Evolutionary conservation across 2,797 vertebrate genomes (phyloP).

Genomic region (Aplochiton taeniatus): DNA sequence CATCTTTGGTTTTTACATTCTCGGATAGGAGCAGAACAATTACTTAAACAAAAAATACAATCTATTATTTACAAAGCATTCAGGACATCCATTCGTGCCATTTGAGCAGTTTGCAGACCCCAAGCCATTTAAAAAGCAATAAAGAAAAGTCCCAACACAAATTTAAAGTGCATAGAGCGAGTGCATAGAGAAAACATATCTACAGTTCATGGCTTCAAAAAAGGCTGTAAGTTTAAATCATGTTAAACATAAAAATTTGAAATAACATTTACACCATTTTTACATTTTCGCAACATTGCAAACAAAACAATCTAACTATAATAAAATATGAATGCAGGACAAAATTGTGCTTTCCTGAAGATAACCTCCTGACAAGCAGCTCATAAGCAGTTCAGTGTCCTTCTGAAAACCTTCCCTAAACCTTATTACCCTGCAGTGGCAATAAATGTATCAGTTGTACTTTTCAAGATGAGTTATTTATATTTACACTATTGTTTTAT

Average conservation of each 20-base stretch:
- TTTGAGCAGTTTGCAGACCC: conserved; percentile 42
- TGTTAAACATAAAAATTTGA: too few relatives aligned
- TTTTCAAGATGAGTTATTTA: background rate
- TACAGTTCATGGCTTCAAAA: conserved; percentile 11
- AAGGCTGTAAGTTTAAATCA: too few relatives aligned
- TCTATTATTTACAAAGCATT: conserved; percentile 67
- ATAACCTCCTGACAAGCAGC: conserved; percentile 1
- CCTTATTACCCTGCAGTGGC: too few relatives aligned
- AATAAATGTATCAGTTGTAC: too few relatives aligned
- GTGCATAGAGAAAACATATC: conserved; percentile 60
- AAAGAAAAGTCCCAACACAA: conserved; percentile 16
- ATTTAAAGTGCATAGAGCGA: conserved; percentile 75
- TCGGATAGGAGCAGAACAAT: conserved; percentile 38
- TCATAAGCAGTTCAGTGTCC: background rate
- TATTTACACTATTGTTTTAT: conserved; percentile 53
- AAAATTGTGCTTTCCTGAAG: background rate
- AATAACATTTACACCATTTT: too few relatives aligned
- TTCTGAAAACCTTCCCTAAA: background rate
- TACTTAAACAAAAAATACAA: conserved; percentile 38
- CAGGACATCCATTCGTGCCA: conserved; percentile 61
- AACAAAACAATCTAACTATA: too few relatives aligned
- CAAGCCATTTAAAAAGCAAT: conserved; percentile 22
- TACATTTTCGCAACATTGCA: too few relatives aligned
- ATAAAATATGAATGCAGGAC: too few relatives aligned
- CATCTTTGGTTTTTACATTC: conserved; percentile 72